A percentile compares a stretch with the other conserved stretches of the same genome.
Conservation (phyloP, 2,797 vertebrate species). For the Perodicticus potto region DNA sequence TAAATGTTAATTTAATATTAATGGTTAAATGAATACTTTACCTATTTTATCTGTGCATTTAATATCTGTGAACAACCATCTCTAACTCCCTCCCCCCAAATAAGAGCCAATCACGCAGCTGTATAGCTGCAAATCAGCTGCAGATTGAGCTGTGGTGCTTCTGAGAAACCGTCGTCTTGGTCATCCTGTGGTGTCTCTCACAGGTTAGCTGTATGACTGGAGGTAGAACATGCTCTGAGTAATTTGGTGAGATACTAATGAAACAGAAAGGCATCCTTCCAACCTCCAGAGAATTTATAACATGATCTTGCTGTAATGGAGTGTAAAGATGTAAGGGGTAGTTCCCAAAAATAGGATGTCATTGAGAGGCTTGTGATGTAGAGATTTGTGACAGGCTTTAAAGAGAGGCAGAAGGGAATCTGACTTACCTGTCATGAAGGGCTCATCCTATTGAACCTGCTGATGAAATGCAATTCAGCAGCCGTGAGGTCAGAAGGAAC, state of each 20-base stretch:
- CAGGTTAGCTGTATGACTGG: background rate
- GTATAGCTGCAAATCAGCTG: background rate
- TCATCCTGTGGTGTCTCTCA: background rate
- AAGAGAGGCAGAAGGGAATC: background rate
- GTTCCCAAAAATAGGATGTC: background rate
- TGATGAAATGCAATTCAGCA: background rate
- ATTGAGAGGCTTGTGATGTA: background rate
- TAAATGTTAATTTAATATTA: background rate
- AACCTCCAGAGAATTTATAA: background rate
- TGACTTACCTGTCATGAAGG: background rate
- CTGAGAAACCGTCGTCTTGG: background rate
- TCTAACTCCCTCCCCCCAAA: no score
- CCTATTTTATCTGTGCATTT: background rate
- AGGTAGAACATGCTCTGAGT: background rate
- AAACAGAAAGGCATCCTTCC: background rate
- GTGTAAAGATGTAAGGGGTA: background rate
- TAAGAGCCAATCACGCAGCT: background rate
- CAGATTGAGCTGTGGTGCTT: conserved; percentile 16
- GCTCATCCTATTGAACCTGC: background rate
- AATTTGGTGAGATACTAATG: background rate
- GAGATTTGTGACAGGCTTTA: background rate
- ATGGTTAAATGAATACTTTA: background rate
- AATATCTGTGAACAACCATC: background rate
- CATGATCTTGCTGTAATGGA: background rate
- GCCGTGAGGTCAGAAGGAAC: background rate